Evolutionary conservation across 2,888 invertebrate genomes (phyloP), one percentile per base, ranked within the genome.

Genomic region (Frankliniella intonsa): DNA sequence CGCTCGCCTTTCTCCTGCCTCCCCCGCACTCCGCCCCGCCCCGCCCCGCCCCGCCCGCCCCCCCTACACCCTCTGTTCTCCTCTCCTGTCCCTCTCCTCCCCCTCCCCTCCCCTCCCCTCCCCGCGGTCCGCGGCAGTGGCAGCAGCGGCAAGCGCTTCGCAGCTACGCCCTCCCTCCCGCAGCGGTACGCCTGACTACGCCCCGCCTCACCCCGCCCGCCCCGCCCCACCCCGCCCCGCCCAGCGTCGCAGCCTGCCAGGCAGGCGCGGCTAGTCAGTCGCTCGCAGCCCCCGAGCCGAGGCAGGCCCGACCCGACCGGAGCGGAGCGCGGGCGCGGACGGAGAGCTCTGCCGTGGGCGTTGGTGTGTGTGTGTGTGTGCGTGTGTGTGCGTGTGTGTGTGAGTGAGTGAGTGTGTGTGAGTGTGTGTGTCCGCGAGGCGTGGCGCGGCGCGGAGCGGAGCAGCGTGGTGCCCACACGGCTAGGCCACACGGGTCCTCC

Each of bases 121-220:
- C 17, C 10, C 25, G 25, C 69, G 69, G 69, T 10, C 25, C 69
- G 69, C 69, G 69, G 12, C 22, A 55, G 55, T 17, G 55, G 55
- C 79, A 84, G 83, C 84, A 85, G 38, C 82, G 84, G 85, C 85
- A 84, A 84, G 82, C 82, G 83, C 86, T 86, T 84, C 85, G 87
- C 87, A 87, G 88, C 88, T 90, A 90, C 90, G 89, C 89, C 85
- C 88, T 84, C 79, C 83, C 85, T 87, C 89, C 89, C 90, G 90
- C 91, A 91, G 91, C 91, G 91, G 91, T 90, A 90, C 88, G 86
- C 87, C 87, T 55, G 22, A 19, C 69, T 22, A 69, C 69, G n/a
- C 87, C 88, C 83, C 76, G 38, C 80, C 76, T 22, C 51, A 2
- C 51, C 79, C 80, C 80, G 51, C 38, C 80, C 86, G 86, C 87